These are phyloP conservation scores for Byasa hedistus DNA, from an alignment of 2,888 invertebrate genomes.

Conservation along the genomic window DNA sequence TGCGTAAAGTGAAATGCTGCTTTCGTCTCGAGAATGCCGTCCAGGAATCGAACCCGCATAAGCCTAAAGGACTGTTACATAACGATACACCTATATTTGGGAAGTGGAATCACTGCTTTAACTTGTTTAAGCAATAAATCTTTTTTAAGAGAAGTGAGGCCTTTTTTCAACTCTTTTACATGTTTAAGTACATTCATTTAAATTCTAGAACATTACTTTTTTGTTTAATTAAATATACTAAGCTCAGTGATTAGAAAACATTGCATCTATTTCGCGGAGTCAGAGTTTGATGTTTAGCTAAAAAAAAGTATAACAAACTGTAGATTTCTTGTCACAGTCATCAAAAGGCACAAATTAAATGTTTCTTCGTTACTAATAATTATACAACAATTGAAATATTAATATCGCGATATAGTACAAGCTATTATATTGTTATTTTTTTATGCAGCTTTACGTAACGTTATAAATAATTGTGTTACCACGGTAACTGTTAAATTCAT, in stretches of 20 bases:
- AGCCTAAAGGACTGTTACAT: conserved; percentile 34
- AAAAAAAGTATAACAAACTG: no score
- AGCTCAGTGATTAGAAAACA: no score
- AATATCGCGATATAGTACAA: not conserved
- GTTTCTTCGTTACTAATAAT: not conserved
- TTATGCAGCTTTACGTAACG: not conserved
- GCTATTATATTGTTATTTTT: conserved; percentile 5
- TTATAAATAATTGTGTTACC: conserved; percentile 1
- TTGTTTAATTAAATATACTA: no score
- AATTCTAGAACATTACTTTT: no score
- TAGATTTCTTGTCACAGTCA: no score
- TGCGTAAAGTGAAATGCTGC: conserved; percentile 56
- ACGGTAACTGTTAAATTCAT: no score
- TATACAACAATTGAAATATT: not conserved
- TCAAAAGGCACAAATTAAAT: not conserved
- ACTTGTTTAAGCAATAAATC: conserved; percentile 20
- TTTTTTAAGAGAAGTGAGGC: no score
- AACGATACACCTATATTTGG: conserved; percentile 28
- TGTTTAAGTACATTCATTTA: no score
- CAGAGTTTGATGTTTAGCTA: no score
- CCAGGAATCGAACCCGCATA: conserved; percentile 54
- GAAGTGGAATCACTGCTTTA: conserved; percentile 24
- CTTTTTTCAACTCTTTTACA: no score
- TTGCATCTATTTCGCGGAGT: no score
- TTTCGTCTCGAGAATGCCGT: conserved; percentile 64